phyloP scores from a whole-genome alignment of 2,113 vertebrate species.

The Leuciscus idus region DNA sequence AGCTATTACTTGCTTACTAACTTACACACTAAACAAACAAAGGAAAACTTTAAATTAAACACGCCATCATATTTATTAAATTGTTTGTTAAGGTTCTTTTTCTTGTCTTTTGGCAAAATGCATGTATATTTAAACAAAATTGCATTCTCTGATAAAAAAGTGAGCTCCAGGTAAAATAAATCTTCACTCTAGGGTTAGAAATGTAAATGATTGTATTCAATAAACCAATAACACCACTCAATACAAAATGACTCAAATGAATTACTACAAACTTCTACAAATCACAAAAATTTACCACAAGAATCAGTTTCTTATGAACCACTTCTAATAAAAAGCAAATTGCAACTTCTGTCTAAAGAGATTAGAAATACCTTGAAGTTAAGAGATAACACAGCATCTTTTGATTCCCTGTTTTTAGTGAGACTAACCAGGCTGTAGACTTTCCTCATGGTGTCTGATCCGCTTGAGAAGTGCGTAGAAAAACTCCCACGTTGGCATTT shows the following conservation, averaged over 20 bases:
- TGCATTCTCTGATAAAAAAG: neutral
- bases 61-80: neutral
- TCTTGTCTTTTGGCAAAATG: neutral
- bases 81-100: neutral
- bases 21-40: neutral
- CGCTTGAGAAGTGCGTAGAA: neutral
- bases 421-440: slow-evolving; percentile 65
- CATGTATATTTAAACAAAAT: neutral
- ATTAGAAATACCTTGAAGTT: slow-evolving; percentile 68
- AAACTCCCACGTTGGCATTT: neutral
- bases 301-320: neutral
- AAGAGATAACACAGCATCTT: slow-evolving; percentile 68
- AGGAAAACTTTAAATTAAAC: neutral
- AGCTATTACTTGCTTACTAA: neutral
- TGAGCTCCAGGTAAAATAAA: neutral
- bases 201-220: neutral
- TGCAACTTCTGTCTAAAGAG: neutral
- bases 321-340: neutral
- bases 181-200: neutral
- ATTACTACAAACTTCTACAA: neutral
- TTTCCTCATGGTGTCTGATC: slow-evolving; percentile 71
- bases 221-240: neutral
- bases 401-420: slow-evolving; percentile 63
- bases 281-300: neutral
- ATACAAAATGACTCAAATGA: neutral